Conservation (phyloP, 2,113 vertebrate species). For the Scartelaos histophorus region DNA sequence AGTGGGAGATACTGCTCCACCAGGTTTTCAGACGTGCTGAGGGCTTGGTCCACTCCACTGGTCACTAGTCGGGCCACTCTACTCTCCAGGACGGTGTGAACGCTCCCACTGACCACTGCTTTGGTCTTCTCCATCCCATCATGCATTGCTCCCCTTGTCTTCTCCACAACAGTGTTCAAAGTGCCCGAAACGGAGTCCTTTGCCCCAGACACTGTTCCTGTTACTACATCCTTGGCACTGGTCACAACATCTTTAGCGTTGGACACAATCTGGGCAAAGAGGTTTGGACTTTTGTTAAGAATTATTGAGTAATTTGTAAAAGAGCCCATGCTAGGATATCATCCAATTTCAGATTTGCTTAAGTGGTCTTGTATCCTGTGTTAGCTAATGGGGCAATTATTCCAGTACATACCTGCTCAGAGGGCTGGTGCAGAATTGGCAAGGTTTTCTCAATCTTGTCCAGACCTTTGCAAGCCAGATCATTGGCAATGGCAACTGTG, state of each 20-base stretch:
- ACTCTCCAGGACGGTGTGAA: constrained; percentile 86
- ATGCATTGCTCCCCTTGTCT: constrained; percentile 83
- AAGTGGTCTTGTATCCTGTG: not conserved
- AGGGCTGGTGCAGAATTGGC: constrained; percentile 88
- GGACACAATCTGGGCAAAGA: constrained; percentile 52
- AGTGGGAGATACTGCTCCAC: constrained; percentile 90
- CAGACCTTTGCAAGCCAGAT: constrained; percentile 88
- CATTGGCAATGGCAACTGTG: constrained; percentile 86
- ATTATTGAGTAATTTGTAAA: constrained; percentile 3
- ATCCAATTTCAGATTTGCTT: not conserved
- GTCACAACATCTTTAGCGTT: constrained; percentile 80
- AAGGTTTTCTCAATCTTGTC: constrained; percentile 90
- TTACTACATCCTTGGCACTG: constrained; percentile 80
- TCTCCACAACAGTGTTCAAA: constrained; percentile 80
- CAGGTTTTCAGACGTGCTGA: constrained; percentile 85
- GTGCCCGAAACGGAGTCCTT: constrained; percentile 82
- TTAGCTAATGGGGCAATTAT: not conserved
- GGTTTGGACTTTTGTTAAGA: not conserved
- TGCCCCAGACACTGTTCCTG: constrained; percentile 80
- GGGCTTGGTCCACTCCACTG: constrained; percentile 82
- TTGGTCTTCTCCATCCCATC: constrained; percentile 84
- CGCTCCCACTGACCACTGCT: constrained; percentile 80
- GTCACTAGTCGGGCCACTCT: constrained; percentile 80
- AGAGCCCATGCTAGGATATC: not conserved
- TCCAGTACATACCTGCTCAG: constrained; percentile 77